Evolutionary conservation across 2,113 vertebrate species (phyloP), one percentile per base, ranked within the genome.

Genomic region (Chinchilla lanigera): DNA sequence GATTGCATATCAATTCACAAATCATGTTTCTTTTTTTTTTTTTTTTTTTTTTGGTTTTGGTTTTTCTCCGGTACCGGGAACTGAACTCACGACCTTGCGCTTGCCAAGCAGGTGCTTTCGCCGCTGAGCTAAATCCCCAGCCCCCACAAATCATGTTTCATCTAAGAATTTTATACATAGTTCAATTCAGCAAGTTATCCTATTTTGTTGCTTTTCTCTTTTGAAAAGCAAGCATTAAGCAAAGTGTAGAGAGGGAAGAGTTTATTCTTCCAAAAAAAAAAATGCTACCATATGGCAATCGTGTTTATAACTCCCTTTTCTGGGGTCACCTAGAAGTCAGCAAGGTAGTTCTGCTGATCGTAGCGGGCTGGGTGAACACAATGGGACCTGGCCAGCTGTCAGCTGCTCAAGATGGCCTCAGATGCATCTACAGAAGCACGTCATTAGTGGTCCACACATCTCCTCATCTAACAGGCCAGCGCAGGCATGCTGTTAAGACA

Each of bases 291-390:
- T 93, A 83, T 92, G 95, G 56, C 26, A 82, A 83, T 50, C 75
- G 30, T 24, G 65, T 91, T 93, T 92, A 80, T 65, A 86, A 63
- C 1, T n/a, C 56, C 44, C 35, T 50, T 92, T 93, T 95, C 44
- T 65, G 38, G 52, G 65, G 63, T 97, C 92, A 60, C 90, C 22
- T 71, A 65, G 84, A 89, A 85, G 90, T 97, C 90, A 86, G 4
- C 3, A 75, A 77, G 28, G 24, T 33, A 89, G 52, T 10, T 89
- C 38, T 97, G 71, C 86, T 97, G 71, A 91, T 63, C 19, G 88
- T 38, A 44, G 16, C 38, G 84, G 41, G 12, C 1, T 61, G 61
- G 41, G 5, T 92, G 84, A 41, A 77, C 33, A 63, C 13, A 33
- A 3, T 81, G 63, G 50, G 20, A 81, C 61, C 85, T 77, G n/a